These are phyloP conservation scores for Acanthis flammea DNA, from an alignment of 2,797 vertebrate species.

Conservation along the genomic window DNA sequence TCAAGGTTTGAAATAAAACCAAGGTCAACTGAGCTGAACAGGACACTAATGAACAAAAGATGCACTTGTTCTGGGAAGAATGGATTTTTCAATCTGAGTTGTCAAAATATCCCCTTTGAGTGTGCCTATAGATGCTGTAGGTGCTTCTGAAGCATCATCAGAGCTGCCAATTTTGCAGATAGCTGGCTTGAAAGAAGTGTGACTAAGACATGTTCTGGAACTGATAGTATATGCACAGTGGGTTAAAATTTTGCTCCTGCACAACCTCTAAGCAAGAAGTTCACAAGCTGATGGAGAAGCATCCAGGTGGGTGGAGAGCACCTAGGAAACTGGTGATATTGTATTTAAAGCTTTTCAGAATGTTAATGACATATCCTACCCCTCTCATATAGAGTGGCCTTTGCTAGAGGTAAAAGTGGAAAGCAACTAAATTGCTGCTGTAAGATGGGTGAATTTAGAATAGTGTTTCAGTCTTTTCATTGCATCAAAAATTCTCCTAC, in stretches of 20 bases:
- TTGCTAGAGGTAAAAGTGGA: neutral
- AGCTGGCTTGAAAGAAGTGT: neutral
- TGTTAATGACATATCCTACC: neutral
- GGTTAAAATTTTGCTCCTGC: neutral
- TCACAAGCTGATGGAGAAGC: neutral
- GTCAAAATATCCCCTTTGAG: neutral
- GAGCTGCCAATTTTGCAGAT: neutral
- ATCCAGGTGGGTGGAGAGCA: neutral
- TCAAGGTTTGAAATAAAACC: neutral
- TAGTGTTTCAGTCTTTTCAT: neutral
- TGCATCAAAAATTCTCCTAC: conserved; percentile 37
- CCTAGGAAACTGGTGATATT: neutral
- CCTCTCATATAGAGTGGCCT: neutral
- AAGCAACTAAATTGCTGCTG: neutral
- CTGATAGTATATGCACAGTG: too few species aligned
- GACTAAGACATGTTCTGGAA: neutral
- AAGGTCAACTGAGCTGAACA: neutral
- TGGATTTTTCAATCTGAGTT: neutral
- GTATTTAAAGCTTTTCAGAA: neutral
- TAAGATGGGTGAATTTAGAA: neutral
- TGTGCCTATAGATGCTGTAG: neutral
- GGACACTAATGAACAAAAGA: neutral
- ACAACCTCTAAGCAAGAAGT: neutral
- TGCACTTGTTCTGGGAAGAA: neutral
- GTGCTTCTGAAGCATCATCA: neutral